phyloP scores from a whole-genome alignment of 2,888 invertebrate genomes.

The Atethmia centrago region DNA sequence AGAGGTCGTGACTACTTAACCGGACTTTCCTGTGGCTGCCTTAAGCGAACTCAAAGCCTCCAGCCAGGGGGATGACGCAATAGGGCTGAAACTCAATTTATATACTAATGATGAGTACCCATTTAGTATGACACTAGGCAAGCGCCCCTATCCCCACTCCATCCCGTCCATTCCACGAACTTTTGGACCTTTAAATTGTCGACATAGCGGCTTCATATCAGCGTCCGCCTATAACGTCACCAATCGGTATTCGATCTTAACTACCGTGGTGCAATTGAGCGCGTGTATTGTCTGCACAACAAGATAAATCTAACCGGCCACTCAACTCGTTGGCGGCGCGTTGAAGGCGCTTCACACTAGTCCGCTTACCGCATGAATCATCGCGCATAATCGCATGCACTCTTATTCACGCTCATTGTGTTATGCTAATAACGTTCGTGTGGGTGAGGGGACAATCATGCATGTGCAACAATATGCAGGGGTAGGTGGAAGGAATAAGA shows the following conservation, averaged over 20 bases:
- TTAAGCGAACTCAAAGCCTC: too few species aligned
- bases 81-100: too few species aligned
- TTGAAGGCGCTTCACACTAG: conserved; percentile 7
- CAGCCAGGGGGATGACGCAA: too few species aligned
- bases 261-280: not conserved
- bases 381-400: conserved; percentile 38
- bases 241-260: too few species aligned
- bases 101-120: too few species aligned
- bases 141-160: too few species aligned
- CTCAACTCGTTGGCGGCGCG: conserved; percentile 5
- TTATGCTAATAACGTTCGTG: conserved; percentile 49
- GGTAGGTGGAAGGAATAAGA: too few species aligned
- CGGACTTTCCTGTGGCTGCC: too few species aligned
- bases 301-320: not conserved
- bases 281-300: conserved; percentile 3
- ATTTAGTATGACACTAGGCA: too few species aligned
- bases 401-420: conserved; percentile 45
- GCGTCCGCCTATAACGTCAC: not conserved
- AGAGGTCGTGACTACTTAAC: too few species aligned
- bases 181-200: not conserved
- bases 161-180: too few species aligned
- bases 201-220: not conserved
- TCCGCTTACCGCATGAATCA: conserved; percentile 25
- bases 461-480: conserved; percentile 32
- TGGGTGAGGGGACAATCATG: conserved; percentile 1